Conservation (phyloP, 2,797 vertebrate genomes). For the Sebastes wilsoni region DNA sequence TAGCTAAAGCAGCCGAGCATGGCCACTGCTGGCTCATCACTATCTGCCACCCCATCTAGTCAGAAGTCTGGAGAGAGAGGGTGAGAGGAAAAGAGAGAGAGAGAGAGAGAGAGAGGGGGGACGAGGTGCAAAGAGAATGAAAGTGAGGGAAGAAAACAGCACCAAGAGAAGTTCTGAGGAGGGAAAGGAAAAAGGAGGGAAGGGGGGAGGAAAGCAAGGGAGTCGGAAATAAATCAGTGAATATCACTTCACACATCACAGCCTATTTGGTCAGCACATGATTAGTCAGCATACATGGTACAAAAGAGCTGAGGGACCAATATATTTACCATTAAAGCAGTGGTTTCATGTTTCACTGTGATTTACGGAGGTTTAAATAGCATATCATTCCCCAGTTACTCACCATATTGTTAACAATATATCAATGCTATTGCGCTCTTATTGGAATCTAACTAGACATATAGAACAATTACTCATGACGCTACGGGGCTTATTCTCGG, state of each 20-base stretch:
- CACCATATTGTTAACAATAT: conserved; percentile 74
- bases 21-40: conserved; percentile 80
- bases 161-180: conserved; percentile 27
- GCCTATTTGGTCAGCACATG: conserved; percentile 69
- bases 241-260: conserved; percentile 70
- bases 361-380: conserved; percentile 73
- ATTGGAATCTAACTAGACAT: conserved; percentile 73
- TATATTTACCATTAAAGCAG: conserved; percentile 71
- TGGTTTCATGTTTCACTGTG: conserved; percentile 68
- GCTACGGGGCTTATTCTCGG: conserved; percentile 56
- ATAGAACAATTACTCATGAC: conserved; percentile 67
- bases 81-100: conserved; percentile 1
- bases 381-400: conserved; percentile 75
- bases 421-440: conserved; percentile 62
- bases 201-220: neutral
- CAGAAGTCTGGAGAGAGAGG: conserved; percentile 40
- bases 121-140: conserved; percentile 17
- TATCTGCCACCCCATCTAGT: conserved; percentile 67
- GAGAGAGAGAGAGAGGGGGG: neutral
- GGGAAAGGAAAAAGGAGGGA: conserved; percentile 1
- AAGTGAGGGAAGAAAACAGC: conserved; percentile 30
- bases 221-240: conserved; percentile 65
- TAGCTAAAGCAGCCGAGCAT: conserved; percentile 76
- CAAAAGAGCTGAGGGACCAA: conserved; percentile 69
- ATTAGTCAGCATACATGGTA: conserved; percentile 70